Conservation (phyloP, 92 coral and sea anemone species). For the Epizoanthus stellaris region DNA sequence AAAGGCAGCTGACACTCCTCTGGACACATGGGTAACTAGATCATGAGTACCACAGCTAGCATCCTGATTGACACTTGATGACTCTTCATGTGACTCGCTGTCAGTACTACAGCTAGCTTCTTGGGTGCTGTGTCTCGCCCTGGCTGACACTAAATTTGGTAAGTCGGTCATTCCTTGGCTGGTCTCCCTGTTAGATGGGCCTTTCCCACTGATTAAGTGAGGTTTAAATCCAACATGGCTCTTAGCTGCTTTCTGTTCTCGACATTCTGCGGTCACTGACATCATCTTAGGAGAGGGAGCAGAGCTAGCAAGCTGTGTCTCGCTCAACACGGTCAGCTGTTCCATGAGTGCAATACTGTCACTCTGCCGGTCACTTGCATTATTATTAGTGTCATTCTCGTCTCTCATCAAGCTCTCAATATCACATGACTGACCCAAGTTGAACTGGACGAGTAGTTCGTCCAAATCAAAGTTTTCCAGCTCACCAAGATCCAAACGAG, state of each 20-base stretch:
- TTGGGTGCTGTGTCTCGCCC: not conserved
- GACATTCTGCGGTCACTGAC: not conserved
- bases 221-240: not conserved
- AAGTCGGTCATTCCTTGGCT: not conserved
- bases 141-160: not conserved
- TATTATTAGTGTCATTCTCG: constrained; percentile 48
- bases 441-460: constrained; percentile 45
- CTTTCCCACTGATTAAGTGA: not conserved
- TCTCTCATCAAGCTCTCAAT: constrained; percentile 40
- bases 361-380: constrained; percentile 41
- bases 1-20: constrained; percentile 39
- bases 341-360: constrained; percentile 67
- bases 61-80: not conserved
- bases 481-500: constrained; percentile 38
- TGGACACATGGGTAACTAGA: not conserved
- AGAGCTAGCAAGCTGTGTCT: constrained; percentile 73
- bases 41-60: constrained; percentile 20
- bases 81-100: not conserved
- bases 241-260: not conserved
- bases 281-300: not conserved
- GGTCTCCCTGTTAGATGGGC: not conserved
- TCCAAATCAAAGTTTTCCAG: constrained; percentile 70
- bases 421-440: constrained; percentile 13
- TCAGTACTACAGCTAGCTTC: not conserved
- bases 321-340: constrained; percentile 68